These are phyloP conservation scores for Aphis gossypii DNA, from an alignment of 1,140 invertebrate species.

Conservation along the genomic window DNA sequence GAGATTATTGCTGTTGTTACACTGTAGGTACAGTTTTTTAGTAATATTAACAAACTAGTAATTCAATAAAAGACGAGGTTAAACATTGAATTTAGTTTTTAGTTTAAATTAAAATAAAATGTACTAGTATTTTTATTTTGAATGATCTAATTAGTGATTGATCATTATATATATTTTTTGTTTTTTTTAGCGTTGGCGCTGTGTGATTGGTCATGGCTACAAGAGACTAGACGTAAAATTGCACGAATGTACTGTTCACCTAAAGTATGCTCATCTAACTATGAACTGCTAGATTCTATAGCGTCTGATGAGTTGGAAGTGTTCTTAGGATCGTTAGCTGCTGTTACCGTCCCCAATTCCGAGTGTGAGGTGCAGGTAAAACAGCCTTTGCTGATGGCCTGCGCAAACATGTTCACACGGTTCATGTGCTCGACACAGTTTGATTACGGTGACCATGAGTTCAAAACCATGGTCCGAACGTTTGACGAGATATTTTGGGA, in stretches of 20 bases:
- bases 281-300: conserved; percentile 70
- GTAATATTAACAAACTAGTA: too few species aligned
- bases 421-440: conserved; percentile 84
- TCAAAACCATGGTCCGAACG: conserved; percentile 71
- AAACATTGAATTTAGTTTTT: too few species aligned
- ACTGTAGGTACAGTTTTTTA: too few species aligned
- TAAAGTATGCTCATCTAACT: conserved; percentile 74
- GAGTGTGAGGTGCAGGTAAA: conserved; percentile 67
- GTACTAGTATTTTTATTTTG: too few species aligned
- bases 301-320: neutral
- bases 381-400: conserved; percentile 72
- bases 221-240: conserved; percentile 78
- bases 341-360: conserved; percentile 45
- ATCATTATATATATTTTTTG: neutral
- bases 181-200: conserved; percentile 78
- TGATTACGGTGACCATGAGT: conserved; percentile 71
- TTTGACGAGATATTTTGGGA: conserved; percentile 90
- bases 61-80: too few species aligned
- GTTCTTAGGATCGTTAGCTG: conserved; percentile 60
- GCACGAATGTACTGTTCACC: conserved; percentile 79
- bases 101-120: too few species aligned
- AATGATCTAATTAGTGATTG: too few species aligned
- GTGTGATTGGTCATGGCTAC: conserved; percentile 83
- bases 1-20: too few species aligned
- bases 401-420: conserved; percentile 82